A percentile compares a stretch with the other conserved stretches of the same genome.
phyloP scores from a whole-genome alignment of 2,113 vertebrate genomes.

The Oostethus manadensis region DNA sequence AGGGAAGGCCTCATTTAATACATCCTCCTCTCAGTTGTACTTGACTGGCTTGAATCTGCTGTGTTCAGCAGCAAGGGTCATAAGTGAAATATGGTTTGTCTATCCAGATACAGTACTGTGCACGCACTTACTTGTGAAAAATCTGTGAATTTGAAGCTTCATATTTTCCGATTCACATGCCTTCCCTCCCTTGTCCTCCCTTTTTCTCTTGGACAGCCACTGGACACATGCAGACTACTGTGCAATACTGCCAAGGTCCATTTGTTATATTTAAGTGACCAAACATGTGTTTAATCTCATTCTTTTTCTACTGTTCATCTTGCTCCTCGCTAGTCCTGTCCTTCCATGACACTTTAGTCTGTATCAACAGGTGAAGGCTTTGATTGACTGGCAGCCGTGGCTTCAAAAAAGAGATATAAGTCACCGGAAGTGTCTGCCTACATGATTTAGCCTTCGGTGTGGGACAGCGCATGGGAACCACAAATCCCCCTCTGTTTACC shows the following conservation, averaged over 20 bases:
- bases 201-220: constrained; percentile 6
- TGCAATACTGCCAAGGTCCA: constrained; percentile 4
- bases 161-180: constrained; percentile 23
- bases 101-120: constrained; percentile 31
- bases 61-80: constrained; percentile 32
- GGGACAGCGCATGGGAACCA: constrained; percentile 36
- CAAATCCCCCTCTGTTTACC: constrained; percentile 1
- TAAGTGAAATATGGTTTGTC: constrained; percentile 52
- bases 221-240: constrained; percentile 28
- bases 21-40: constrained; percentile 37
- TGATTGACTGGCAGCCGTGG: constrained; percentile 41
- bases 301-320: constrained; percentile 1
- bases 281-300: constrained; percentile 20
- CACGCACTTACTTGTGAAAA: constrained; percentile 29
- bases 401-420: constrained; percentile 51
- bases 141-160: constrained; percentile 30
- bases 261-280: constrained; percentile 20
- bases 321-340: constrained; percentile 7
- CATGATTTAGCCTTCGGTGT: constrained; percentile 54
- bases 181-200: constrained; percentile 1
- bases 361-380: constrained; percentile 13
- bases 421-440: constrained; percentile 45
- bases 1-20: constrained; percentile 30
- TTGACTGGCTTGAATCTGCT: constrained; percentile 44
- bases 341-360: constrained; percentile 23